Conservation (phyloP, 1,140 invertebrate genomes). For the Tetragnatha versicolor region DNA sequence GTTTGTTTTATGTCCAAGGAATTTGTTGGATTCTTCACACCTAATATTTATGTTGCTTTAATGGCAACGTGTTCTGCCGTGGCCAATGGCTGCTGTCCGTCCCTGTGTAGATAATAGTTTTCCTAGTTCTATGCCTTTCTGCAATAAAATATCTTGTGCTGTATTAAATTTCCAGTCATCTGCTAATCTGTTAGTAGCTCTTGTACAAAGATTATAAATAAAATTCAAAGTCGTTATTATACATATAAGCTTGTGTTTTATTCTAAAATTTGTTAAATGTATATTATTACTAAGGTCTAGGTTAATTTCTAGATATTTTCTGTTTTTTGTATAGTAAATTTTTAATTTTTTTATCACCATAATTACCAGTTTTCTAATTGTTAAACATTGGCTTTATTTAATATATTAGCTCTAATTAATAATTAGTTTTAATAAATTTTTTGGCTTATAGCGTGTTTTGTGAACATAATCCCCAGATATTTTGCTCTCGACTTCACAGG, state of each 20-base stretch:
- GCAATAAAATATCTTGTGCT: constrained; percentile 9
- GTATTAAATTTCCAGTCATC: constrained; percentile 13
- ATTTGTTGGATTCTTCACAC: too few relatives aligned
- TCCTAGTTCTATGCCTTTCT: constrained; percentile 16
- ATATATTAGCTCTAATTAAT: too few relatives aligned
- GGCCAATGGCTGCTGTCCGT: constrained; percentile 10
- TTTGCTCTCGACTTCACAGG: too few relatives aligned
- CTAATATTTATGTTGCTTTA: too few relatives aligned
- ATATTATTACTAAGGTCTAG: too few relatives aligned
- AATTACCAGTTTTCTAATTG: too few relatives aligned
- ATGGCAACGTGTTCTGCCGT: background rate
- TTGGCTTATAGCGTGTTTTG: too few relatives aligned
- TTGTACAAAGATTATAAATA: constrained; percentile 9
- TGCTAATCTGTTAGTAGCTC: background rate
- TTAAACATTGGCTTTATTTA: background rate
- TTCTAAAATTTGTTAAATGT: background rate
- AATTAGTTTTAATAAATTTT: too few relatives aligned
- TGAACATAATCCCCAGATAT: too few relatives aligned
- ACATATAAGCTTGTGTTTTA: constrained; percentile 6
- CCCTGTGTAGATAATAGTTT: constrained; percentile 17
- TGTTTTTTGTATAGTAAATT: too few relatives aligned
- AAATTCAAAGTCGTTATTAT: constrained; percentile 13
- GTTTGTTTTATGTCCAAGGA: too few relatives aligned
- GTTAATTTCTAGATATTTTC: too few relatives aligned
- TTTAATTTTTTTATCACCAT: background rate